These are phyloP conservation scores for Drosophila stalkeri DNA, from an alignment of 2,888 invertebrate species.

Conservation along the genomic window DNA sequence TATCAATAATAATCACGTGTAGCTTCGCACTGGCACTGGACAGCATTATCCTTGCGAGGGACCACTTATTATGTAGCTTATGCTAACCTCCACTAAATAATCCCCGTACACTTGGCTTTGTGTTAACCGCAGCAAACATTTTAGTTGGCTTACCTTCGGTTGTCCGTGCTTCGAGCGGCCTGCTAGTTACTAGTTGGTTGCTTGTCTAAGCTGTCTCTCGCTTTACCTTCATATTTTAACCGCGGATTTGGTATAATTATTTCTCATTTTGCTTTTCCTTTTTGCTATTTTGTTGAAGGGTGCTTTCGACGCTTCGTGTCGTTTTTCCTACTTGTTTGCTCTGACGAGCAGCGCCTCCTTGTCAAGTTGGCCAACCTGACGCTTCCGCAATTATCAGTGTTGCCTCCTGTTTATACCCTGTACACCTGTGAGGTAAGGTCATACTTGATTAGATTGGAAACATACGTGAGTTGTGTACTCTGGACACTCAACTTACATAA, in stretches of 20 bases:
- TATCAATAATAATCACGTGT: constrained; percentile 7
- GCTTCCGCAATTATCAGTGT: constrained; percentile 77
- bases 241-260: constrained; percentile 80
- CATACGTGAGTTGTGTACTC: no score
- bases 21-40: not conserved
- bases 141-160: constrained; percentile 45
- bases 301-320: constrained; percentile 51
- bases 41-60: constrained; percentile 1
- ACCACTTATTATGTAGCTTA: constrained; percentile 45
- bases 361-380: constrained; percentile 71
- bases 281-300: constrained; percentile 59
- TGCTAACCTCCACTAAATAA: constrained; percentile 56
- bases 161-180: constrained; percentile 17
- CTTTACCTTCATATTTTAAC: constrained; percentile 68
- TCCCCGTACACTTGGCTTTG: constrained; percentile 38
- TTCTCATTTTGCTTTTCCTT: constrained; percentile 72
- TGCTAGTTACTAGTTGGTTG: constrained; percentile 19
- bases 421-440: not conserved
- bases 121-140: constrained; percentile 41
- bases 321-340: constrained; percentile 43
- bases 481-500: not conserved
- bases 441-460: not conserved
- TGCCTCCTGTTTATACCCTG: constrained; percentile 37
- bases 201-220: constrained; percentile 18
- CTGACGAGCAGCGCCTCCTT: constrained; percentile 63